phyloP scores from a whole-genome alignment of 1,140 invertebrate genomes.

The Dufourea novaeangliae region DNA sequence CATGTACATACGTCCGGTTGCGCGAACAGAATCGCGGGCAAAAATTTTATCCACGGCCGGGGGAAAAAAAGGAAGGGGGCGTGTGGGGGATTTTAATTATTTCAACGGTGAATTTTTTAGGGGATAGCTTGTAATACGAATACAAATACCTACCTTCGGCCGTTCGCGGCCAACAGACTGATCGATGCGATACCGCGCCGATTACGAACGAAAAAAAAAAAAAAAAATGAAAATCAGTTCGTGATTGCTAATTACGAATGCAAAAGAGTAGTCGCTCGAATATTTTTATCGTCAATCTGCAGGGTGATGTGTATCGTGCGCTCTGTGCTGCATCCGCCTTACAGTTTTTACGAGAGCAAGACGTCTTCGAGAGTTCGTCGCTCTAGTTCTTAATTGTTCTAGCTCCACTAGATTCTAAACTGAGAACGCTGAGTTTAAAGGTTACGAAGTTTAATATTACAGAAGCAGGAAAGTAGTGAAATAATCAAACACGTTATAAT shows the following conservation, averaged over 20 bases:
- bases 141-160: not conserved
- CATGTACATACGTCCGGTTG: not conserved
- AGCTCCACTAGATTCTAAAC: no score
- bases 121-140: constrained; percentile 20
- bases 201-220: no score
- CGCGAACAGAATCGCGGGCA: constrained; percentile 7
- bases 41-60: constrained; percentile 43
- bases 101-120: constrained; percentile 49
- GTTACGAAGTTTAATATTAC: no score
- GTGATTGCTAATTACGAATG: not conserved
- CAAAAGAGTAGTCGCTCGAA: not conserved
- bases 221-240: no score
- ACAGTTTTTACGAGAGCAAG: no score
- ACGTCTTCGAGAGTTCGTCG: no score
- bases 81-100: constrained; percentile 41
- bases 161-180: not conserved
- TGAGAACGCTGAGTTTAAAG: no score
- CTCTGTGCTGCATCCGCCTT: no score
- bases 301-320: no score
- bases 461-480: no score
- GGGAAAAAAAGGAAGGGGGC: constrained; percentile 7
- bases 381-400: no score
- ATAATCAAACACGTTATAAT: no score
- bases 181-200: not conserved
- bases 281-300: not conserved